phyloP scores from a whole-genome alignment of 1,140 invertebrate species.

The Choristoneura fumiferana region DNA sequence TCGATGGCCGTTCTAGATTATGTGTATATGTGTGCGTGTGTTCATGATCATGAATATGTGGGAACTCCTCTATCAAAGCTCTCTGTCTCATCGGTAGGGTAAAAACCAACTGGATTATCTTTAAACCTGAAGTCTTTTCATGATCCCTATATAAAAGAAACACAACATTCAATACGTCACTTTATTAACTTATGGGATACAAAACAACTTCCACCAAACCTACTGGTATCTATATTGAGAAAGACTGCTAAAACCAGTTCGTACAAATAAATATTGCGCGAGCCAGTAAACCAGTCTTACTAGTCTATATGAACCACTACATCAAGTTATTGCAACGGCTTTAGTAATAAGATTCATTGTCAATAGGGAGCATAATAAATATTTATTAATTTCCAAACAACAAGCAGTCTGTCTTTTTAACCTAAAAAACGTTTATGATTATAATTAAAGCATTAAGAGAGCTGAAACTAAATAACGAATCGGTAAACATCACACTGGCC shows the following conservation, averaged over 20 bases:
- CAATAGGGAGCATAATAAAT: background rate
- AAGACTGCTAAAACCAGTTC: background rate
- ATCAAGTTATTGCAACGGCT: background rate
- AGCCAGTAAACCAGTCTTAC: background rate
- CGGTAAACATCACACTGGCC: background rate
- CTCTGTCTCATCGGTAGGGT: no score
- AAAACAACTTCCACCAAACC: background rate
- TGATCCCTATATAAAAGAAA: background rate
- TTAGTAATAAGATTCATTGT: background rate
- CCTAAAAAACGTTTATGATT: no score
- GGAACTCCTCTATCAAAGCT: no score
- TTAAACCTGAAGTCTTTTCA: no score
- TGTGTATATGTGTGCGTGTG: no score
- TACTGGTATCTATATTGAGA: background rate
- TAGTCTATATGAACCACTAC: background rate
- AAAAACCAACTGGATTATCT: no score
- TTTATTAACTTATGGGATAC: background rate
- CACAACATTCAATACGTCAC: background rate
- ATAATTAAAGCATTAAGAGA: no score
- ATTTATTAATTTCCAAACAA: no score
- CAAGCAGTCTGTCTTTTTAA: no score
- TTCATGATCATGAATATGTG: no score
- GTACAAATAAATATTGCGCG: slow-evolving; percentile 12
- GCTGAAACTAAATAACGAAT: no score
- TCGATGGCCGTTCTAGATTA: no score